Conservation (phyloP, 1,140 invertebrate species). For the Yoshiicerus persimilis region DNA sequence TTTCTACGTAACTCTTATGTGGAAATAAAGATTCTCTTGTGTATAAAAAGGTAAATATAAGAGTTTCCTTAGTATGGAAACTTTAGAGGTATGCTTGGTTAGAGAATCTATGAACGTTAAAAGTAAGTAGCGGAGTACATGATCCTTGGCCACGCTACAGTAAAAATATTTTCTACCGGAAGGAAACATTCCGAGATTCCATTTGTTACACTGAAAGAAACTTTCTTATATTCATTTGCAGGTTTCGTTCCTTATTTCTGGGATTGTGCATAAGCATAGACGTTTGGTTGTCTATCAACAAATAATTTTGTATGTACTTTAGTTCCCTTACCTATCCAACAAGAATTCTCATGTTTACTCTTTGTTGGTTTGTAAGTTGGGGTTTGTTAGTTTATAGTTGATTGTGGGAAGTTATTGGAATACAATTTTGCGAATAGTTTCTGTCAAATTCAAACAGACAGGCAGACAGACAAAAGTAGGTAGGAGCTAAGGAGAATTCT, state of each 20-base stretch:
- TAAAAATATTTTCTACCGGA: neutral
- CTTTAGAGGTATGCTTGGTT: neutral
- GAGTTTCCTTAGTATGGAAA: neutral
- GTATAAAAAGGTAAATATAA: no score
- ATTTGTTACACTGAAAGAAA: neutral
- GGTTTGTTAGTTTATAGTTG: neutral
- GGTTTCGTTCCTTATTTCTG: neutral
- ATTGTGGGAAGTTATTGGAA: neutral
- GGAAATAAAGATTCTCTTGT: no score
- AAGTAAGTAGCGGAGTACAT: neutral
- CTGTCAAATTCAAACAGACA: neutral
- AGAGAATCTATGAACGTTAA: neutral
- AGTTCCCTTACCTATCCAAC: neutral
- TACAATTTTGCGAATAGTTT: neutral
- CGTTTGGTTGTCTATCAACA: neutral
- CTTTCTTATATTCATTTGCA: neutral
- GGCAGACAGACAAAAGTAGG: neutral
- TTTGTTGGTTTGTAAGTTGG: neutral
- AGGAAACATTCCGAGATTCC: neutral
- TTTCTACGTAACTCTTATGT: no score
- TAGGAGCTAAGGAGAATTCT: neutral
- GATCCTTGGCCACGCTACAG: neutral
- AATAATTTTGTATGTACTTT: neutral
- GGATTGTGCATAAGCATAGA: neutral
- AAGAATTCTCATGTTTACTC: neutral